These are phyloP conservation scores for Calyptomena viridis DNA, from an alignment of 2,113 vertebrate species.

Conservation along the genomic window DNA sequence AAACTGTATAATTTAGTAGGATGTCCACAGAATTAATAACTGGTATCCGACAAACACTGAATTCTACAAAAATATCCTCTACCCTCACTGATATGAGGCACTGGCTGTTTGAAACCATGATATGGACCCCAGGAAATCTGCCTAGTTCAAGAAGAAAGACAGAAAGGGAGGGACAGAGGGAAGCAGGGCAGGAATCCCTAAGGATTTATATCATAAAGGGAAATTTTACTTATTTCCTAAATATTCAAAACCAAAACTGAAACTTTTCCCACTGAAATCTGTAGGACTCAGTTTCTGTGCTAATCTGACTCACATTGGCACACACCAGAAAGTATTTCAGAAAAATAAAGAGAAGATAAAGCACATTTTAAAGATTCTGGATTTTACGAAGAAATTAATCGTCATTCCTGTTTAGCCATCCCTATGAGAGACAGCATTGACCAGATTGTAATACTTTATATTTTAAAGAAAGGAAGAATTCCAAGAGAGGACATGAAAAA, in stretches of 20 bases:
- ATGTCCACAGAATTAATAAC: not conserved
- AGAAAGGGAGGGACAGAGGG: not conserved
- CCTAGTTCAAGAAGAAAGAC: not conserved
- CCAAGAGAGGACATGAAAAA: not conserved
- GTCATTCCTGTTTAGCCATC: not conserved
- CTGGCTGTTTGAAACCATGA: not conserved
- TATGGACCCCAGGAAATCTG: not conserved
- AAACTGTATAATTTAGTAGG: not conserved
- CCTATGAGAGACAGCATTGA: not conserved
- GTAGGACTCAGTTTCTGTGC: not conserved
- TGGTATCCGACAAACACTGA: not conserved
- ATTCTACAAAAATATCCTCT: not conserved
- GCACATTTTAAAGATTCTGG: not conserved
- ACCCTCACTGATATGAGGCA: not conserved
- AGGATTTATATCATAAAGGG: not conserved
- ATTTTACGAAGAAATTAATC: not conserved
- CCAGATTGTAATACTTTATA: not conserved
- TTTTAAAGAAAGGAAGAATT: not conserved
- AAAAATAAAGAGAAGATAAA: not conserved
- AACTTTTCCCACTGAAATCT: not conserved
- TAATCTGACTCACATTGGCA: not conserved
- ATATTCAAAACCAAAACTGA: not conserved
- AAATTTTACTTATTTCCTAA: not conserved
- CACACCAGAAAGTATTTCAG: not conserved
- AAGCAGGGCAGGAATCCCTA: not conserved